phyloP scores from a whole-genome alignment of 2,797 vertebrate genomes.

The Babyrousa celebensis region DNA sequence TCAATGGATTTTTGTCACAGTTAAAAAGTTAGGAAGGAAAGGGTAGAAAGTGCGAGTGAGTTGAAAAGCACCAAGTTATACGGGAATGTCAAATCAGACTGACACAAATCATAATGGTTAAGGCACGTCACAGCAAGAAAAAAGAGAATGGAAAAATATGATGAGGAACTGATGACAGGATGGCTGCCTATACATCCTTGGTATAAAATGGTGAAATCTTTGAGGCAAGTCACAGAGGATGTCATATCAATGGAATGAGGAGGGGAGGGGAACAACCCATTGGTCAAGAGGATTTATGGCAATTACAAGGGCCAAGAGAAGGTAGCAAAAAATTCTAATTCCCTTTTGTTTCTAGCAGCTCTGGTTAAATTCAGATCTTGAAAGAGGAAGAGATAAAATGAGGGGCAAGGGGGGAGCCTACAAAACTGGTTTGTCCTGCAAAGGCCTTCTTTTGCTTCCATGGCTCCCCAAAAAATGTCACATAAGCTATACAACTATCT shows the following conservation, averaged over 20 bases:
- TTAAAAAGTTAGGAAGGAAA: slow-evolving; percentile 53
- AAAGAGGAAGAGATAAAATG: slow-evolving; percentile 54
- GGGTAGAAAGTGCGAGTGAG: slow-evolving; percentile 7
- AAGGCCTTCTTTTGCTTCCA: slow-evolving; percentile 59
- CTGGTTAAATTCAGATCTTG: slow-evolving; percentile 60
- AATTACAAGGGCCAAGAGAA: slow-evolving; percentile 43
- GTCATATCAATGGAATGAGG: background rate
- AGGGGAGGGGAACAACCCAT: background rate
- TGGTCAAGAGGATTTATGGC: background rate
- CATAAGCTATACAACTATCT: slow-evolving; percentile 32
- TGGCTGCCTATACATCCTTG: slow-evolving; percentile 41
- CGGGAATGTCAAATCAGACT: slow-evolving; percentile 66
- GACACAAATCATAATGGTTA: slow-evolving; percentile 54
- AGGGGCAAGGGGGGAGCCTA: background rate
- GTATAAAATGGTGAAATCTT: slow-evolving; percentile 55
- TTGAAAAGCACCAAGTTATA: slow-evolving; percentile 62
- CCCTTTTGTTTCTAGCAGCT: slow-evolving; percentile 43
- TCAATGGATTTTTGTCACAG: slow-evolving; percentile 41
- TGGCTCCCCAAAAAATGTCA: slow-evolving; percentile 55
- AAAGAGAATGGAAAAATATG: slow-evolving; percentile 59
- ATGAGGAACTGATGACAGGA: slow-evolving; percentile 51
- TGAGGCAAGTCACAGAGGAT: slow-evolving; percentile 10
- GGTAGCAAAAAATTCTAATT: slow-evolving; percentile 56
- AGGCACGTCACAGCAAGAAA: slow-evolving; percentile 47
- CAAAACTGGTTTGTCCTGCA: slow-evolving; percentile 20